phyloP scores from a whole-genome alignment of 1,140 invertebrate genomes.

The Platorchestia sp. region DNA sequence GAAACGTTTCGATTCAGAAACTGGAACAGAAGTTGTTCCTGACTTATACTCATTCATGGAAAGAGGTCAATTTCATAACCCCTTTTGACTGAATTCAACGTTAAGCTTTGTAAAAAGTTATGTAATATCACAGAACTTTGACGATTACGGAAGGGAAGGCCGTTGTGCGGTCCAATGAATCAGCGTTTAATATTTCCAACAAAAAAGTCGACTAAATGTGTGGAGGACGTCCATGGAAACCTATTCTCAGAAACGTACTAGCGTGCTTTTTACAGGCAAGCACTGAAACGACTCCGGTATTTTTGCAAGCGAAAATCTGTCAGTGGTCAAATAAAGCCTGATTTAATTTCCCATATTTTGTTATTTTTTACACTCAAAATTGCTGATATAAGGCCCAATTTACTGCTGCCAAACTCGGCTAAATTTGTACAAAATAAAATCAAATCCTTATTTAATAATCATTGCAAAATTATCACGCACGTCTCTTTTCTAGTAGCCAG shows the following conservation, averaged over 20 bases:
- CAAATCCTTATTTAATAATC: no score
- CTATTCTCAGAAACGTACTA: background rate
- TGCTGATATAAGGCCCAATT: no score
- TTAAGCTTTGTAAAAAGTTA: background rate
- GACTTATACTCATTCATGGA: background rate
- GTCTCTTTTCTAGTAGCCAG: no score
- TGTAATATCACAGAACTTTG: background rate
- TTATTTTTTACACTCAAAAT: background rate
- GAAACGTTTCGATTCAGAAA: background rate
- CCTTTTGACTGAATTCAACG: background rate
- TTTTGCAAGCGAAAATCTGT: background rate
- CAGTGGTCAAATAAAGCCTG: background rate
- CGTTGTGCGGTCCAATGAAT: background rate
- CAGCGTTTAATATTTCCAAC: background rate
- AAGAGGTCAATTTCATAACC: background rate
- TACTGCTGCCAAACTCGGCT: no score
- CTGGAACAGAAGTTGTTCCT: background rate
- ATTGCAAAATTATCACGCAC: no score
- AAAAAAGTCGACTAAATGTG: background rate
- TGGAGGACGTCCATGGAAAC: background rate
- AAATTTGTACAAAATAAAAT: no score
- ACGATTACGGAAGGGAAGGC: background rate
- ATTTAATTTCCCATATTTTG: background rate
- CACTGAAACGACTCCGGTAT: background rate
- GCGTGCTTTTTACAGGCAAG: background rate